Conservation (phyloP, 2,113 vertebrate species). For the Myotis lucifugus region DNA sequence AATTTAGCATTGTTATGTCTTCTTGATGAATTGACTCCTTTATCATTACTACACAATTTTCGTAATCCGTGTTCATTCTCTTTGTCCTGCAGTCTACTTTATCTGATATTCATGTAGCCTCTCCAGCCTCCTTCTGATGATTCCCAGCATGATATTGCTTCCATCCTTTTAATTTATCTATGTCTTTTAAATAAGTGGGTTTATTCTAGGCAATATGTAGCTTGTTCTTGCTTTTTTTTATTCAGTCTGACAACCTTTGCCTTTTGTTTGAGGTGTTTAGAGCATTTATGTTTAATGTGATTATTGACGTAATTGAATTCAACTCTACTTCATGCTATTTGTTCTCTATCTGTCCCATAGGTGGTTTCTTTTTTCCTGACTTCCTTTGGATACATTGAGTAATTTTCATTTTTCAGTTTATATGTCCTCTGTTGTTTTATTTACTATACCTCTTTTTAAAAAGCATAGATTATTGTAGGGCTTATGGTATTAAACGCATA, state of each 20-base stretch:
- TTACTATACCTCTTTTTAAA: neutral
- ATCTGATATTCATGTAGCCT: neutral
- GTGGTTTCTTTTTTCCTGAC: neutral
- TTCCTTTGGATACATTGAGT: neutral
- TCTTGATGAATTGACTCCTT: neutral
- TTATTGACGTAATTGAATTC: neutral
- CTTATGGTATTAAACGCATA: neutral
- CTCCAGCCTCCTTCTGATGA: neutral
- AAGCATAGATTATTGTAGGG: neutral
- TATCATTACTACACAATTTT: neutral
- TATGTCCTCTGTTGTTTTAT: neutral
- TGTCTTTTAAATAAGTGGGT: neutral
- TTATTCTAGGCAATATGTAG: neutral
- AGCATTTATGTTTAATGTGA: neutral
- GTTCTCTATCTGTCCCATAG: neutral
- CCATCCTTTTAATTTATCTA: neutral
- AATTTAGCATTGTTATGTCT: neutral
- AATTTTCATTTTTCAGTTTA: neutral
- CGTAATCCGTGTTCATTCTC: neutral
- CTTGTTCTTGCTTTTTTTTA: neutral
- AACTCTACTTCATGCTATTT: neutral
- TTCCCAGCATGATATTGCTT: neutral
- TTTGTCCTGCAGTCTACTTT: neutral
- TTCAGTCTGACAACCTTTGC: neutral
- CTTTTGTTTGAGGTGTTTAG: neutral